Conservation (phyloP, 2,888 invertebrate genomes). For the Sphecodes monilicornis region DNA sequence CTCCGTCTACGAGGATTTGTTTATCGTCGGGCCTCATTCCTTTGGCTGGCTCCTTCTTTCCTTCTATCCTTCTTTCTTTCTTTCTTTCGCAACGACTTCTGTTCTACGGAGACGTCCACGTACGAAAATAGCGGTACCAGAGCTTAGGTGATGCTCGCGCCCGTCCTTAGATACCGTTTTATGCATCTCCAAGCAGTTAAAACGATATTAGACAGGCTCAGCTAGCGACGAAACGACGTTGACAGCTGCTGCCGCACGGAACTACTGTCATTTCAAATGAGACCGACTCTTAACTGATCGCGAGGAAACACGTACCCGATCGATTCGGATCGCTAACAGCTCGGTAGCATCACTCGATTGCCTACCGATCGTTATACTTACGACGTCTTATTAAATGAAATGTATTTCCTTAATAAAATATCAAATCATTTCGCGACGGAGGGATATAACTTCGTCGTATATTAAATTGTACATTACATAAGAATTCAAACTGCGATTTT, state of each 20-base stretch:
- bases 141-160: not conserved
- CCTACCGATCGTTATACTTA: not conserved
- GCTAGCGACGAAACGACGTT: slow-evolving; percentile 33
- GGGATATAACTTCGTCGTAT: too few species aligned
- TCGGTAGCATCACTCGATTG: not conserved
- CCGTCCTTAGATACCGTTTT: not conserved
- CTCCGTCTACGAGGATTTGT: slow-evolving; percentile 25
- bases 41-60: slow-evolving; percentile 4
- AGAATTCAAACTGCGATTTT: too few species aligned
- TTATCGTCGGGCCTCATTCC: slow-evolving; percentile 40
- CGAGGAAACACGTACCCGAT: not conserved
- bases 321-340: not conserved
- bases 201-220: slow-evolving; percentile 10
- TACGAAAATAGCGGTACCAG: slow-evolving; percentile 29
- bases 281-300: slow-evolving; percentile 12
- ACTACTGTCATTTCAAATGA: slow-evolving; percentile 22
- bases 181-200: not conserved
- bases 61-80: not conserved
- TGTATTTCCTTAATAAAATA: too few species aligned
- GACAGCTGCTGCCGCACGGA: slow-evolving; percentile 35
- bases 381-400: not conserved
- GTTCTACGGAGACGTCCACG: not conserved
- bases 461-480: too few species aligned
- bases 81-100: not conserved
- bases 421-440: too few species aligned